Base-by-base conservation (phyloP, 2,888 invertebrate species). In the Drosophila percnosoma region DNA sequence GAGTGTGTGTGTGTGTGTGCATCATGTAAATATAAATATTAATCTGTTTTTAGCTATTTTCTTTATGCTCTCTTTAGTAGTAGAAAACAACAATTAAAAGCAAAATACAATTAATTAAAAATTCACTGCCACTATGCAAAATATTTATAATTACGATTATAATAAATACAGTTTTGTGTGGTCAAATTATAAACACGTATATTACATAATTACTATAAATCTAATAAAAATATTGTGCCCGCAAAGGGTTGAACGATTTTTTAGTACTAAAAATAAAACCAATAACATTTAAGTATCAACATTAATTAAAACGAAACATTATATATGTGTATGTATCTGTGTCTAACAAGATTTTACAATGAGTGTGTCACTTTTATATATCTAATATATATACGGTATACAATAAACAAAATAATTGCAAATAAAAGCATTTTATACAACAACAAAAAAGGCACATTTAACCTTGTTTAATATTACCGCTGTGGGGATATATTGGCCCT, bases 291-390 rank as follows among this genome's bases (percentile, higher is more conserved):
- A 68, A 78, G 66, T 54, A 79, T 79, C 66, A 73, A 60, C 24
- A 57, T 57, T 34, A 59, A 45, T 60, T 66, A 54, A 71, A 68
- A 63, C 61, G 54, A 52, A 68, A 64, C 54, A 76, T 64, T 63
- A 75, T 68, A 70, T 53, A 72, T 72, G 80, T 80, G 71, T 52
- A 72, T 72, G 80, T 80, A 71, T 80, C 65, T 75, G 88, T 86
- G 90, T 89, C 85, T 89, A 87, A 87, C 88, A 89, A 89, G 90
- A 86, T 86, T 86, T 86, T 86, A 86, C 80, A 77, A 87, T 86
- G 89, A 79, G 90, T 76, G 88, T 86, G 85, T 89, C 90, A 84
- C 90, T 89, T 86, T 89, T 87, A 81, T 78, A 89, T 81, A 84
- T 84, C 71, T 80, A 76, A 86, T 77, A 89, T 86, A 54, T 38